Conservation (phyloP, 1,140 invertebrate species). For the Phymastichus coffea region DNA sequence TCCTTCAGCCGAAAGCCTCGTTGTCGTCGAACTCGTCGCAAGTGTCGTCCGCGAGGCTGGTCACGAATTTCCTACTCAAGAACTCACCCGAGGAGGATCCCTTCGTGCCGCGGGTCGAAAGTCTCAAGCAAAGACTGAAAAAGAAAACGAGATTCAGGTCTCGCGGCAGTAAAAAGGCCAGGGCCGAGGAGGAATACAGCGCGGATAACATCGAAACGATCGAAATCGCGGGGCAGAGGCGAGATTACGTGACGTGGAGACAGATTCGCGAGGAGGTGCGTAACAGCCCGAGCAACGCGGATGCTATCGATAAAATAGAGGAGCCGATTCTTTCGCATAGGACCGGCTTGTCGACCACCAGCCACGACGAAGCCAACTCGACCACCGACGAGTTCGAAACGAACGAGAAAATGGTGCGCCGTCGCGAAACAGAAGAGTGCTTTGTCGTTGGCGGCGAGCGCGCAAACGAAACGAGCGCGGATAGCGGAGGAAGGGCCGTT, state of each 20-base stretch:
- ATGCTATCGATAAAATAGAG: conserved; percentile 2
- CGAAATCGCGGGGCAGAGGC: neutral
- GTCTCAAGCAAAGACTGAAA: neutral
- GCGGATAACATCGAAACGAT: neutral
- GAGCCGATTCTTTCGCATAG: neutral
- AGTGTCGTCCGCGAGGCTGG: neutral
- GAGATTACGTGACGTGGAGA: conserved; percentile 44
- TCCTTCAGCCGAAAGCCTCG: neutral
- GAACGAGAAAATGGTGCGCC: neutral
- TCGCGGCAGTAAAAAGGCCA: no score
- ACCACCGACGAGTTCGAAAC: conserved; percentile 1
- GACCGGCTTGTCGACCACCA: neutral
- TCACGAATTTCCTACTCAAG: neutral
- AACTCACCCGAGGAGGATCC: neutral
- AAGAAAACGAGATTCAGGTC: neutral
- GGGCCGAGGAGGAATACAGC: neutral
- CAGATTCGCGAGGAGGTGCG: conserved; percentile 33
- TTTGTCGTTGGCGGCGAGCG: neutral
- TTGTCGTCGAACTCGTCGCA: neutral
- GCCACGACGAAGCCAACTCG: neutral
- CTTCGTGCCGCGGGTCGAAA: neutral
- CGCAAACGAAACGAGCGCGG: neutral
- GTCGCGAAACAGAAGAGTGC: neutral
- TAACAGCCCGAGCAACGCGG: neutral
- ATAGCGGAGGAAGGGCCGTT: neutral